phyloP scores from a whole-genome alignment of 2,888 invertebrate species.

The Nudaria mundana region DNA sequence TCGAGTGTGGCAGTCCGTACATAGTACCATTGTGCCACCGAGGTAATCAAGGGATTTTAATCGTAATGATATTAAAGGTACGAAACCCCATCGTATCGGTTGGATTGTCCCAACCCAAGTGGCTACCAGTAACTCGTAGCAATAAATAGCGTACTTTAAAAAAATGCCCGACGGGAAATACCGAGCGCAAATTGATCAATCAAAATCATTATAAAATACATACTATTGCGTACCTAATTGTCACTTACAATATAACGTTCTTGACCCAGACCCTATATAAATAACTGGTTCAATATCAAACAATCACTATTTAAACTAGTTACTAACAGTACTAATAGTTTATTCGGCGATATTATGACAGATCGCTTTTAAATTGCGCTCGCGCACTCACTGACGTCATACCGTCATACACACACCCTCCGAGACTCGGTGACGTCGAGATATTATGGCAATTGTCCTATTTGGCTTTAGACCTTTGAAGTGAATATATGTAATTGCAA shows the following conservation, averaged over 20 bases:
- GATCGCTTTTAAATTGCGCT: constrained; percentile 49
- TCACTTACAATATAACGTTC: neutral
- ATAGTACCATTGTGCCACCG: too few relatives aligned
- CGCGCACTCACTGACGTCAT: constrained; percentile 23
- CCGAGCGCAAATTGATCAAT: neutral
- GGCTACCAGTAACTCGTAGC: too few relatives aligned
- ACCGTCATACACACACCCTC: constrained; percentile 50
- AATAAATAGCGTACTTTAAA: too few relatives aligned
- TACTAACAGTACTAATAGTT: too few relatives aligned
- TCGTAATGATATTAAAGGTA: too few relatives aligned
- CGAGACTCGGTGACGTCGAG: constrained; percentile 20
- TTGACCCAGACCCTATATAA: neutral
- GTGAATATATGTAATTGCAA: constrained; percentile 23
- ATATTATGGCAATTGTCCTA: constrained; percentile 16
- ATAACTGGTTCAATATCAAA: constrained; percentile 15
- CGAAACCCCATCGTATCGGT: too few relatives aligned
- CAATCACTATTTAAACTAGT: constrained; percentile 43
- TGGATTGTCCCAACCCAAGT: too few relatives aligned
- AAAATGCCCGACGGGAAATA: too few relatives aligned
- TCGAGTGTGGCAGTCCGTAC: too few relatives aligned
- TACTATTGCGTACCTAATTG: too few relatives aligned
- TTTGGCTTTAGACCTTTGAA: constrained; percentile 4
- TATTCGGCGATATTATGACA: constrained; percentile 46
- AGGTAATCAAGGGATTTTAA: too few relatives aligned
- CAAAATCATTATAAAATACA: neutral